Evolutionary conservation across 2,797 vertebrate species (phyloP), one percentile per base, ranked within the genome.

Genomic region (Valencia hispanica): DNA sequence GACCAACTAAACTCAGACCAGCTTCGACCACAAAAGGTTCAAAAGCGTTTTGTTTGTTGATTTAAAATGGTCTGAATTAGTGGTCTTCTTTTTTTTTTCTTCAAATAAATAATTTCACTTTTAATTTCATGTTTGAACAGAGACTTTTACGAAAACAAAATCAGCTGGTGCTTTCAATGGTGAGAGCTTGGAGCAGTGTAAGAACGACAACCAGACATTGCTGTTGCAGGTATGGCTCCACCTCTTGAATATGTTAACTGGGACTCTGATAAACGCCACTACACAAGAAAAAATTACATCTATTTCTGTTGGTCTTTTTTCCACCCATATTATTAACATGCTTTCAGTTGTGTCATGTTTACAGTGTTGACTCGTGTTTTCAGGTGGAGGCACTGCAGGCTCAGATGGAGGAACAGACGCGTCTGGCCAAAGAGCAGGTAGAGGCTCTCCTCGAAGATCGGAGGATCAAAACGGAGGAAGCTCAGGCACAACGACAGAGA

Each of bases 381-480:
- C 89, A 99, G 98, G 97, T 99, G 87, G 97, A 98, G 91, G 97
- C 97, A 0, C 91, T 99, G 80, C 98, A 99, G 88, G 97, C 97
- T 84, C 98, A 99, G 92, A 91, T 99, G 89, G 97, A 96, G 83
- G 97, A 99, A 84, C 98, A 99, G 90, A 95, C 97, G 3, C 95
- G 90, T 5, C 86, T 99, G 68, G 94, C 96, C 43, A 97, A 96
- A 91, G 97, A 99, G 9, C 98, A 98, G 87, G 79, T 96, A 0
- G 96, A 99, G 82, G 94, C 96, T 3, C 93, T 99, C 2, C 82
- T 97, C 68, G 97, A 99, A 79, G 98, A 99, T 85, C 90, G 96
- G 27, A 91, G 94, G 57, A 97, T 99, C 83, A 95, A 94, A 70
- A 86, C 94, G 4, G 97, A 98, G 75, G 98, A 99, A 81, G 92